Base-by-base conservation (phyloP, 2,113 vertebrate species). In the Romanogobio albipinnatus region DNA sequence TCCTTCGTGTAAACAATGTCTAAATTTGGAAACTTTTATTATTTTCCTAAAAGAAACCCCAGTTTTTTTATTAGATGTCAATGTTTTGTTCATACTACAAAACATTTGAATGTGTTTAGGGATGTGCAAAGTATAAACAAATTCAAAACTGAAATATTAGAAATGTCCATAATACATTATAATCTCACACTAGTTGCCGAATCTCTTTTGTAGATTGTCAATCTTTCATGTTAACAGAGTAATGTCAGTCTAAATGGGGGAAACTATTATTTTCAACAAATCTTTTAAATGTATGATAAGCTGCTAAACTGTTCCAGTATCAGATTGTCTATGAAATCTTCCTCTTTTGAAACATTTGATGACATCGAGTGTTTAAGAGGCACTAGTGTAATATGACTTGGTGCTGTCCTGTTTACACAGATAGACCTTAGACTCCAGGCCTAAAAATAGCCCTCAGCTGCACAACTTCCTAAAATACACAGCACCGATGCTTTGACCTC, bases 391-490 rank as follows among this genome's bases (percentile, higher is more conserved):
- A 43, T 15, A 43, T 36, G 1, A 36, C 15, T 36, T 58, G 3
- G 5, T 39, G 29, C 10, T 39, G 49, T 43, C 5, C 0, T 78
- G 8, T 62, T 47, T 79, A 9, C 9, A 19, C 11, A 2, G 66
- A 61, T 22, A 19, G 15, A 33, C 24, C 11, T 45, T 5, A 17
- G 56, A 71, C 39, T 47, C 45, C 9, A 85, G 64, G 74, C 62
- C 79, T 85, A 84, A 82, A 77, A 64, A 85, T 82, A 78, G 45
- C 61, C 19, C 11, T 7, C 4, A 7, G 4, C 17, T 2, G 29
- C 26, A 22, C 11, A 61, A 9, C 51, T 15, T 49, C 86, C 29
- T 43, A 77, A 87, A 70, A 82, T 77, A 71, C 51, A n/a, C 39
- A n/a, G n/a, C 51, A 1, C 13, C 9, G 29, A 59, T 61, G 51